Evolutionary conservation across 2,888 invertebrate species (phyloP), one percentile per base, ranked within the genome.

Genomic region (Pseudanteris insignis): DNA sequence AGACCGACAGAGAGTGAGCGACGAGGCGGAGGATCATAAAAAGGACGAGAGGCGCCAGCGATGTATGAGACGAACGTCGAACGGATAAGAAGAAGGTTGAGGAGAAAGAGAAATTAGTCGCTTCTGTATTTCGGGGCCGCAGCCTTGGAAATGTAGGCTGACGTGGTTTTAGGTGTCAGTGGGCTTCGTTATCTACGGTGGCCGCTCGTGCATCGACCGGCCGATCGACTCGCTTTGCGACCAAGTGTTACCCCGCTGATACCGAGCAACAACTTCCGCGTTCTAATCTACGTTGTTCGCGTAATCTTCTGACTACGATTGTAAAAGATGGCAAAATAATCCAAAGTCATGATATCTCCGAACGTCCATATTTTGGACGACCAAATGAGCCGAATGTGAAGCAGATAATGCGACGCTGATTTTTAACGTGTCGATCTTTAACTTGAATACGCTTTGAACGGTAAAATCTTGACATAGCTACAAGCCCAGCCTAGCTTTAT

Each of bases 101-200:
- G 41, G 34, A 37, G 50, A 63, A 51, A 66, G 54, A 58, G 66
- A 67, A 69, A 69, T 70, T 64, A 59, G 67, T 60, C 64, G 67
- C 69, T 67, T 66, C 64, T 15, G 15, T 61, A 67, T 60, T 58
- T 67, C 64, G 61, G 37, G 60, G 58, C 51, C 43, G 63, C 63
- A 67, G 68, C 65, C 63, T 58, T 63, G 69, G 18, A 66, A 72
- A 72, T 72, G 63, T 70, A 70, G 69, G 67, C 69, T 69, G 72
- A 65, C 68, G 66, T 63, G 62, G 53, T 61, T 67, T 47, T 33
- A 46, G 58, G 53, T 57, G 51, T 48, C 47, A 51, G 37, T n/a
- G 44, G 48, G 41, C 50, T 34, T 47, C 41, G 61, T 57, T 63
- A 54, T 53, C 44, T 68, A 66, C 57, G 68, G 55, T 47, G 47